Evolutionary conservation across 1,140 invertebrate species (phyloP).

Genomic region (Pteromalus puparum): DNA sequence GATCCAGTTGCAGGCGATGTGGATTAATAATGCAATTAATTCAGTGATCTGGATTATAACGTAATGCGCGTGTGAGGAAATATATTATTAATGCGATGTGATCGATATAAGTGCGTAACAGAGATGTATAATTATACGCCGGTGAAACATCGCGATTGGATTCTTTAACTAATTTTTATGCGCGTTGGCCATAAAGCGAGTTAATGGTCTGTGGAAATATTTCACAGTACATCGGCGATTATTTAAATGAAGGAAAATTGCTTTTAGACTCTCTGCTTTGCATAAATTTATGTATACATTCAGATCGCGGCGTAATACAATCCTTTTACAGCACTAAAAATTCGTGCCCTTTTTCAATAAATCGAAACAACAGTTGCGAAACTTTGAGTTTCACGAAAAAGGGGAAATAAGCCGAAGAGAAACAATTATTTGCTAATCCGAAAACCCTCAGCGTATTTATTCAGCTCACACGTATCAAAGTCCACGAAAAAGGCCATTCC

Average conservation of each 20-base stretch:
- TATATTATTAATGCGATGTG: not conserved
- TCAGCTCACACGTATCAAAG: not conserved
- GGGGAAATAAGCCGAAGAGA: not conserved
- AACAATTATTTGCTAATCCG: not conserved
- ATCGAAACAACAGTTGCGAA: too few species aligned
- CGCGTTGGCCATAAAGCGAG: not conserved
- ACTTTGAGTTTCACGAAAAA: too few species aligned
- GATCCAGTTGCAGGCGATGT: too few species aligned
- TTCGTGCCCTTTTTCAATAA: too few species aligned
- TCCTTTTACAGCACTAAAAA: too few species aligned
- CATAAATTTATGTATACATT: too few species aligned
- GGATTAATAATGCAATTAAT: not conserved
- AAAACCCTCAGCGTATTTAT: not conserved
- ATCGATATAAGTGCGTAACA: too few species aligned
- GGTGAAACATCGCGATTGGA: too few species aligned
- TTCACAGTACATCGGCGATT: not conserved
- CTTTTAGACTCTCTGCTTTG: too few species aligned
- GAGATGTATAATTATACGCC: too few species aligned
- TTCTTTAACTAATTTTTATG: not conserved
- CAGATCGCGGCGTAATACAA: too few species aligned
- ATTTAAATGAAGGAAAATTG: too few species aligned
- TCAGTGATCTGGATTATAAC: not conserved
- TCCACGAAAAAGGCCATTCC: not conserved
- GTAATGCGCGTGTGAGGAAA: not conserved
- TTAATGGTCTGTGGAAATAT: not conserved